phyloP scores from a whole-genome alignment of 2,888 invertebrate species.

The Cephus nigrinus region DNA sequence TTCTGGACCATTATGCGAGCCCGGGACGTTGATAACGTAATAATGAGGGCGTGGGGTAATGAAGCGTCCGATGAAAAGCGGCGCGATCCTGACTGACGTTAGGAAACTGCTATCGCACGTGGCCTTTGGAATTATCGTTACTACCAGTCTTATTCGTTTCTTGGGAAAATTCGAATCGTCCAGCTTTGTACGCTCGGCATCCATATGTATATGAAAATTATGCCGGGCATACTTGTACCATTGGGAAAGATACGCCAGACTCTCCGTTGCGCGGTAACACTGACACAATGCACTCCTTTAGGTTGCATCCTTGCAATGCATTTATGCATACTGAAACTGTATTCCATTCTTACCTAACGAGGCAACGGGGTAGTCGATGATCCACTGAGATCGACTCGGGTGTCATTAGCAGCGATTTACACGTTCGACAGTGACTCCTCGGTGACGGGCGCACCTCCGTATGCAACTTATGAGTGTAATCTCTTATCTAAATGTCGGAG shows the following conservation, averaged over 20 bases:
- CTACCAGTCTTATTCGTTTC: not conserved
- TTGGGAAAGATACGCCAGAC: not conserved
- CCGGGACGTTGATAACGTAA: slow-evolving; percentile 59
- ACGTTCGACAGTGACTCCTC: not conserved
- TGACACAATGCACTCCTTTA: not conserved
- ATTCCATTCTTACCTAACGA: slow-evolving; percentile 33
- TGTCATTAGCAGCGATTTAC: slow-evolving; percentile 43
- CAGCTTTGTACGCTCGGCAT: not conserved
- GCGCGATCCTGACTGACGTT: slow-evolving; percentile 48
- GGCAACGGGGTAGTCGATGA: slow-evolving; percentile 35
- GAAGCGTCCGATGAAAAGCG: slow-evolving; percentile 47
- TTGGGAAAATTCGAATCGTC: not conserved
- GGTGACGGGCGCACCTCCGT: not conserved
- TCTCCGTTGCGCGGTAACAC: not conserved
- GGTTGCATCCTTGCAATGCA: not conserved
- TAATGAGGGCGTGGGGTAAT: slow-evolving; percentile 60
- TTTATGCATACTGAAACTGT: not conserved
- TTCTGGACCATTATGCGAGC: slow-evolving; percentile 47
- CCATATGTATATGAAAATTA: not conserved
- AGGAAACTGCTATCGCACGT: not conserved
- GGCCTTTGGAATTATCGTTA: not conserved
- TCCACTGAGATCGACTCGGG: slow-evolving; percentile 43
- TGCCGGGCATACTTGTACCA: not conserved
- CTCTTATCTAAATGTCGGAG: not conserved
- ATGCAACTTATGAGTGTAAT: not conserved